Evolutionary conservation across 2,888 invertebrate genomes (phyloP).

Genomic region (Apocheima hispidaria): DNA sequence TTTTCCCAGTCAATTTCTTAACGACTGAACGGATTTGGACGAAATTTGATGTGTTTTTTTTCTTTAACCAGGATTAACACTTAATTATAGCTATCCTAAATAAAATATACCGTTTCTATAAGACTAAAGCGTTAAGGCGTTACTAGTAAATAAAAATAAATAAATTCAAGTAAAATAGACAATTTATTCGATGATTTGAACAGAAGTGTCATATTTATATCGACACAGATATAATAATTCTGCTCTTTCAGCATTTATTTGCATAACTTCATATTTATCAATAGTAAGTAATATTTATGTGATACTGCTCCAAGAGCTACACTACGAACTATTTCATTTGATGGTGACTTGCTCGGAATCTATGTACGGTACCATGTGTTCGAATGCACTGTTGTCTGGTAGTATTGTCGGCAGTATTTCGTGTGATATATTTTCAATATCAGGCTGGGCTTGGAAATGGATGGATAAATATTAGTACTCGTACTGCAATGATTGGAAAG

Average conservation of each 20-base stretch:
- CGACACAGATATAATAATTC: background rate
- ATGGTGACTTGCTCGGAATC: background rate
- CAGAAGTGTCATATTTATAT: background rate
- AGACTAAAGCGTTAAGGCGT: too few species aligned
- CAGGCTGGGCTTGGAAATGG: background rate
- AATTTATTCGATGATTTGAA: background rate
- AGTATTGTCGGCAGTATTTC: conserved; percentile 17
- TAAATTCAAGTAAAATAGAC: too few species aligned
- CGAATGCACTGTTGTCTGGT: background rate
- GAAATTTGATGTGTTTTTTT: too few species aligned
- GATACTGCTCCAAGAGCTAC: background rate
- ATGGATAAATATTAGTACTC: background rate
- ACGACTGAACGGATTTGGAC: too few species aligned
- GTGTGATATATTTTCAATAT: conserved; percentile 23
- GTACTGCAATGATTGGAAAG: background rate
- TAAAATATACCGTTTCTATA: too few species aligned
- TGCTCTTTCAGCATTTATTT: background rate
- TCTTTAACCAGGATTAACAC: too few species aligned
- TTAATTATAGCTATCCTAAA: too few species aligned
- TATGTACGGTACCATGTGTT: background rate
- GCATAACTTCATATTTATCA: background rate
- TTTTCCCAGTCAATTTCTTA: too few species aligned
- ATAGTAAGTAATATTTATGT: background rate
- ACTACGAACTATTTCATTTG: background rate
- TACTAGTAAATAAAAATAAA: too few species aligned